Conservation (phyloP, 2,113 vertebrate species). For the Tragelaphus strepsiceros region DNA sequence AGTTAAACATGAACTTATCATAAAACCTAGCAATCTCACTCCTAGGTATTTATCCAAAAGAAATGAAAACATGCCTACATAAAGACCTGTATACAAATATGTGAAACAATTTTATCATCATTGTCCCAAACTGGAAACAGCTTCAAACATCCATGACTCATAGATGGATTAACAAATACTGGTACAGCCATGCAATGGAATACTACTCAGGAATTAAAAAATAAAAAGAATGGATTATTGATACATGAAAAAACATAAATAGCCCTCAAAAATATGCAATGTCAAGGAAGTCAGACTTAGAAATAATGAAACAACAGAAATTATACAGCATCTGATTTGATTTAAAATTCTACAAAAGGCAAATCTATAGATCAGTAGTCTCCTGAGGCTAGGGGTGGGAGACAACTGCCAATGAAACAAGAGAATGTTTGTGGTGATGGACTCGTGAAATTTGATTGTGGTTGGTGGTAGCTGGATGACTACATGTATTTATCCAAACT, state of each 20-base stretch:
- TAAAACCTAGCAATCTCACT: not conserved
- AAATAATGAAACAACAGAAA: not conserved
- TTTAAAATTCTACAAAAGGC: slow-evolving; percentile 5
- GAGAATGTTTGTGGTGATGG: not conserved
- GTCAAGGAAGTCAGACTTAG: not conserved
- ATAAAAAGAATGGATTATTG: not conserved
- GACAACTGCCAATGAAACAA: not conserved
- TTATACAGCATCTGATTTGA: not conserved
- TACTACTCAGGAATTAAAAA: not conserved
- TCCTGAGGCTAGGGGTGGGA: not conserved
- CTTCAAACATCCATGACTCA: not conserved
- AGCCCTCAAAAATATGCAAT: not conserved
- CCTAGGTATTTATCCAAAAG: not conserved
- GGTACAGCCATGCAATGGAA: not conserved
- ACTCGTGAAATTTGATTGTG: not conserved
- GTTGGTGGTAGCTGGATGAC: not conserved
- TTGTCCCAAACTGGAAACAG: not conserved
- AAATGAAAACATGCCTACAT: not conserved
- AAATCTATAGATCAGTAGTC: not conserved
- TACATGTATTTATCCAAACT: not conserved
- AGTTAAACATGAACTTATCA: not conserved
- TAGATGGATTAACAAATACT: not conserved
- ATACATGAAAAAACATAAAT: not conserved
- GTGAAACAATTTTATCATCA: not conserved
- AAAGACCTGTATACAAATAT: not conserved